These are phyloP conservation scores for Lampropteryx suffumata DNA, from an alignment of 2,888 invertebrate species.

Conservation along the genomic window DNA sequence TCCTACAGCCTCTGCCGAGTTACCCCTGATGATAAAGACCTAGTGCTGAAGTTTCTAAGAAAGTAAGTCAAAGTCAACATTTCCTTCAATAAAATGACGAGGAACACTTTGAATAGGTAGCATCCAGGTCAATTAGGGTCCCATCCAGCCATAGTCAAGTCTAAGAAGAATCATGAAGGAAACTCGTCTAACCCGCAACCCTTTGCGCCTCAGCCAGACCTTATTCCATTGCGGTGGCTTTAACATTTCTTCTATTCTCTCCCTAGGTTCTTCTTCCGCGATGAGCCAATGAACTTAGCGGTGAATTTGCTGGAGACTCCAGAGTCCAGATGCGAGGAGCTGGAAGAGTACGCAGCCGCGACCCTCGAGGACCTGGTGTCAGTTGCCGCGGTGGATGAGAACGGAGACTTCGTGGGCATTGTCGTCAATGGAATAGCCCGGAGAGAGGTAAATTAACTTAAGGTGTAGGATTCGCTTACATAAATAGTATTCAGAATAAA, in stretches of 20 bases:
- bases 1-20: constrained; percentile 58
- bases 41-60: constrained; percentile 61
- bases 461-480: no score
- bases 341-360: constrained; percentile 85
- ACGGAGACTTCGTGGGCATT: constrained; percentile 83
- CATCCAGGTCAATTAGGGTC: no score
- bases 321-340: constrained; percentile 82
- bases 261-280: constrained; percentile 85
- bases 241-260: no score
- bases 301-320: constrained; percentile 84
- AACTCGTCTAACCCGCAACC: no score
- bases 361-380: constrained; percentile 84
- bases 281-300: constrained; percentile 87
- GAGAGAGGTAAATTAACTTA: constrained; percentile 55
- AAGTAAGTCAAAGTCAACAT: constrained; percentile 49
- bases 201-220: no score
- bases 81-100: no score
- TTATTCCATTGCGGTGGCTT: no score
- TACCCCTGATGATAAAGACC: constrained; percentile 56
- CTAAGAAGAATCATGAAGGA: no score
- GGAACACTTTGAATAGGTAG: no score
- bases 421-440: constrained; percentile 77
- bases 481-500: no score
- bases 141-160: no score
- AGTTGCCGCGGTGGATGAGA: constrained; percentile 83